A percentile compares a stretch with the other conserved stretches of the same genome.
Conservation (phyloP, 1,140 invertebrate genomes). For the Planococcus citri region DNA sequence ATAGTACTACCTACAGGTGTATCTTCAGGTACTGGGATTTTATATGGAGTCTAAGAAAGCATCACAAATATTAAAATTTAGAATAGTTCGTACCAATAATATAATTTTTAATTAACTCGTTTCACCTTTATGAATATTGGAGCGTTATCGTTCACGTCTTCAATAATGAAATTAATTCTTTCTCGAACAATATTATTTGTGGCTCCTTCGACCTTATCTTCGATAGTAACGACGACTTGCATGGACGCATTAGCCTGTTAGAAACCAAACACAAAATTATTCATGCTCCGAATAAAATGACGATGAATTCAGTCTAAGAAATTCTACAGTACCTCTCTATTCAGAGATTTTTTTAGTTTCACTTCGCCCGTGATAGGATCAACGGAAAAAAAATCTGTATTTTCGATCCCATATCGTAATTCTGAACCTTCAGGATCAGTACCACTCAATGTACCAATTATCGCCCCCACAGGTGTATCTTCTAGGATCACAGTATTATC, state of each 20-base stretch:
- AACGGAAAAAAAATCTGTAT: conserved; percentile 66
- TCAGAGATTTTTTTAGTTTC: conserved; percentile 58
- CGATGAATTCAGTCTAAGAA: too few relatives aligned
- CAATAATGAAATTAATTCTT: conserved; percentile 65
- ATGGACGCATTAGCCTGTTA: conserved; percentile 58
- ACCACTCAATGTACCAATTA: conserved; percentile 62
- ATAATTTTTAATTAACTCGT: conserved; percentile 25
- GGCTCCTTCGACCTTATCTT: conserved; percentile 50
- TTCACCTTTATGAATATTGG: conserved; percentile 65
- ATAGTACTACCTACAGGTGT: conserved; percentile 57
- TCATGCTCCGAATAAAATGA: too few relatives aligned
- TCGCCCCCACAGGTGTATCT: conserved; percentile 57
- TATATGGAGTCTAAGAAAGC: conserved; percentile 52
- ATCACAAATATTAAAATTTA: background rate
- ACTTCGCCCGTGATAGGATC: conserved; percentile 63
- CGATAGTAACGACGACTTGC: conserved; percentile 58
- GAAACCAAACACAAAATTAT: conserved; percentile 28
- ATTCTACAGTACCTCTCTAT: conserved; percentile 79
- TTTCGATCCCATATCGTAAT: conserved; percentile 58
- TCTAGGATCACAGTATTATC: conserved; percentile 61
- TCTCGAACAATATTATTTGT: conserved; percentile 63
- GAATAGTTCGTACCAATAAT: background rate
- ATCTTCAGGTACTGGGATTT: conserved; percentile 64
- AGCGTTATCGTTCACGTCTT: conserved; percentile 80
- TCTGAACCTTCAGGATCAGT: conserved; percentile 62